Evolutionary conservation across 1,140 invertebrate species (phyloP).

Genomic region (Ceratina australensis): DNA sequence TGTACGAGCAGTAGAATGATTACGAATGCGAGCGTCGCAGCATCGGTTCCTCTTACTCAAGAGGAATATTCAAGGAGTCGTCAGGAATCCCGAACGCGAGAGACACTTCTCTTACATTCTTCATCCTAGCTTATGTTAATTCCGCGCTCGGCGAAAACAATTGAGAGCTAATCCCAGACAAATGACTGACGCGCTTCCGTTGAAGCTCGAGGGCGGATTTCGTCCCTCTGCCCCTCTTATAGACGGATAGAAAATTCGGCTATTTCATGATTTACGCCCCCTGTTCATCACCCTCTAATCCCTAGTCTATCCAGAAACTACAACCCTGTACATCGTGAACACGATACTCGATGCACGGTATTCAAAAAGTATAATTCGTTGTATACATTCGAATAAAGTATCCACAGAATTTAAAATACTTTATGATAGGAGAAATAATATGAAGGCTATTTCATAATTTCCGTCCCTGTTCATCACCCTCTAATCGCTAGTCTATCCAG

Average conservation of each 20-base stretch:
- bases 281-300: background rate
- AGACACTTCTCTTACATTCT: slow-evolving; percentile 72
- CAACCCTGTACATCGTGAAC: background rate
- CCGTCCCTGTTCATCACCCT: background rate
- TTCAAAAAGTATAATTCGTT: too few relatives aligned
- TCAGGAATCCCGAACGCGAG: slow-evolving; percentile 59
- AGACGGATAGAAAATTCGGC: slow-evolving; percentile 46
- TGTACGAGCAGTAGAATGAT: slow-evolving; percentile 58
- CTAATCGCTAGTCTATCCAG: background rate
- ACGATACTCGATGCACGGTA: too few relatives aligned
- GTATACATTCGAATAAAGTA: too few relatives aligned
- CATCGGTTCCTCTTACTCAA: slow-evolving; percentile 42
- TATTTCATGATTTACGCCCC: slow-evolving; percentile 49
- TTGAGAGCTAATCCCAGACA: slow-evolving; percentile 79
- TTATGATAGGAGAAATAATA: too few relatives aligned
- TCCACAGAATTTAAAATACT: too few relatives aligned
- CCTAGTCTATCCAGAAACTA: background rate
- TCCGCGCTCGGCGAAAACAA: slow-evolving; percentile 74
- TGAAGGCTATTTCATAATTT: slow-evolving; percentile 54
- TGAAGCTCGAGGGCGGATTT: slow-evolving; percentile 44
- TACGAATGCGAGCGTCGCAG: slow-evolving; percentile 54
- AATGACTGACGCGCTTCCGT: slow-evolving; percentile 75
- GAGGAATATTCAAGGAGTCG: slow-evolving; percentile 63
- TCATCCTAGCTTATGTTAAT: slow-evolving; percentile 80
- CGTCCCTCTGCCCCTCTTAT: slow-evolving; percentile 11